Evolutionary conservation across 2,113 vertebrate genomes (phyloP).

Genomic region (Poeciliopsis prolifica): DNA sequence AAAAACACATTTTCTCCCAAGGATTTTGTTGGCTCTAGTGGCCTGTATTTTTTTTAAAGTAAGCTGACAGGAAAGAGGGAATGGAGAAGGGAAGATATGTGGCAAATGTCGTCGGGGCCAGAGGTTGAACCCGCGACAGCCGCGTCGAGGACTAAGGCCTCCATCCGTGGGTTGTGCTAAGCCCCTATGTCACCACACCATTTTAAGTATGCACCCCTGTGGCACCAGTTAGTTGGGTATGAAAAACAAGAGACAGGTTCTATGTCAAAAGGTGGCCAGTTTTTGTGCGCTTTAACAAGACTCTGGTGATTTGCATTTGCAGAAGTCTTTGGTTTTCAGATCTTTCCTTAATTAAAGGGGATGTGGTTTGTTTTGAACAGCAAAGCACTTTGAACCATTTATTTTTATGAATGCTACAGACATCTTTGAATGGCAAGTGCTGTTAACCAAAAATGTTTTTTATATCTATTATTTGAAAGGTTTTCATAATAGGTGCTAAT

Average conservation of each 20-base stretch:
- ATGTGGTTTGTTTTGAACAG: neutral
- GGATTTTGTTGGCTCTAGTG: too few relatives aligned
- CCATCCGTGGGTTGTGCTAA: too few relatives aligned
- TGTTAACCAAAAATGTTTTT: neutral
- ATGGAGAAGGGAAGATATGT: too few relatives aligned
- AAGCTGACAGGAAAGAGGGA: too few relatives aligned
- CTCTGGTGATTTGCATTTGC: conserved; percentile 8
- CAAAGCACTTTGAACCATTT: neutral
- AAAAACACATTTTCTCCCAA: neutral
- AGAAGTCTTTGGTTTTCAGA: conserved; percentile 15
- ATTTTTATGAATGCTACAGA: conserved; percentile 2
- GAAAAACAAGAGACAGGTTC: conserved; percentile 24
- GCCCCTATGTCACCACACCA: neutral
- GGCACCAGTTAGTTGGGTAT: neutral
- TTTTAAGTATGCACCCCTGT: conserved; percentile 3
- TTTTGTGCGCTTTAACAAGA: conserved; percentile 52
- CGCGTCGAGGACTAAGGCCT: too few relatives aligned
- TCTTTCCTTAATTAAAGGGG: neutral
- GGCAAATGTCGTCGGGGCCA: too few relatives aligned
- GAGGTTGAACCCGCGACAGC: too few relatives aligned
- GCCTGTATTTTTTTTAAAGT: too few relatives aligned
- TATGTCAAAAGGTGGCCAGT: conserved; percentile 9
- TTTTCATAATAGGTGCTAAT: neutral
- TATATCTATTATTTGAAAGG: conserved; percentile 29
- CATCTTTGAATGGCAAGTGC: neutral